Percentiles rank a stretch among this genome's conserved stretches.
Conservation (phyloP, 2,797 vertebrate genomes). For the Cynodonichthys magdalenae region DNA sequence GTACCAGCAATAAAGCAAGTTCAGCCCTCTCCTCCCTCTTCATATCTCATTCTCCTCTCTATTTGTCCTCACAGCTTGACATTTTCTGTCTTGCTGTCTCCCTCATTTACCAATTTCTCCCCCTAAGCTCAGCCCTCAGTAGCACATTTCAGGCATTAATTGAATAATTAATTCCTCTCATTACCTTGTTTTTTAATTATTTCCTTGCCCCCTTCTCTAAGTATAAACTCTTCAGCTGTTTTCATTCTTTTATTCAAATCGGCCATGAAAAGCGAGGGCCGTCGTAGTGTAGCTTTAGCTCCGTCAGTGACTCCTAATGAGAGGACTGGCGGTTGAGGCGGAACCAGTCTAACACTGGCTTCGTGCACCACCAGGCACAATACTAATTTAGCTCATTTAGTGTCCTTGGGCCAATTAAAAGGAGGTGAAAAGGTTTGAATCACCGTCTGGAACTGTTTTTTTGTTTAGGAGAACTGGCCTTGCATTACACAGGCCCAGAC, state of each 20-base stretch:
- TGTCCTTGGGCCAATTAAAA: conserved; percentile 77
- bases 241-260: conserved; percentile 76
- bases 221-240: conserved; percentile 73
- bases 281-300: conserved; percentile 53
- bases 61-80: conserved; percentile 68
- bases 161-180: conserved; percentile 82
- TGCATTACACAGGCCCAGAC: conserved; percentile 42
- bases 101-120: conserved; percentile 64
- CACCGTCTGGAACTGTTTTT: conserved; percentile 56
- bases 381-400: conserved; percentile 77
- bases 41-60: conserved; percentile 60
- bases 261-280: conserved; percentile 66
- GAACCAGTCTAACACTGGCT: conserved; percentile 70
- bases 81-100: conserved; percentile 61
- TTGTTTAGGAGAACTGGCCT: conserved; percentile 38
- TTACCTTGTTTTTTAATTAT: conserved; percentile 82
- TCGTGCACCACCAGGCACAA: conserved; percentile 67
- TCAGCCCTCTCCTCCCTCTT: conserved; percentile 41
- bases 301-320: conserved; percentile 74
- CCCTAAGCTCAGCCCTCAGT: conserved; percentile 56
- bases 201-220: conserved; percentile 60
- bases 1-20: conserved; percentile 65
- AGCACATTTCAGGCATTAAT: conserved; percentile 77
- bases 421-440: conserved; percentile 62
- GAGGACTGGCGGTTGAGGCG: conserved; percentile 66